Base-by-base conservation (phyloP, 2,113 vertebrate species). In the Cavia porcellus region DNA sequence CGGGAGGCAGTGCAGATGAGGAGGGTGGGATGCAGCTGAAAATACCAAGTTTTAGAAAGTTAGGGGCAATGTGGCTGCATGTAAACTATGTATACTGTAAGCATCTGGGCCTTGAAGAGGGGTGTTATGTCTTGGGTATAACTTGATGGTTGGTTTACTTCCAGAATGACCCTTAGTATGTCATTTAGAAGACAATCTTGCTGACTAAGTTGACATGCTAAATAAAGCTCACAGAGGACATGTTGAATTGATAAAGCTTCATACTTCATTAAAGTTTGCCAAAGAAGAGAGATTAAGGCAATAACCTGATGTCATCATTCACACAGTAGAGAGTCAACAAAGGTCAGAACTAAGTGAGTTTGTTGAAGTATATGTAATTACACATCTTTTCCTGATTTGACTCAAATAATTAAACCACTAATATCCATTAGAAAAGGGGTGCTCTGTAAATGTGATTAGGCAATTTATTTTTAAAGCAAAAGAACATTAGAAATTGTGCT, bases 401-500 rank as follows among this genome's bases (percentile, higher is more conserved):
- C 42, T 75, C 66, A 86, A 90, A 72, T 47, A 72, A 90, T 92
- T 75, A 92, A 88, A 15, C 62, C 0, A 0, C 35, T 93, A 45
- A 86, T 89, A 62, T 62, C 83, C 80, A 15, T 70, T 55, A 74
- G 50, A 75, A 87, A 84, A 95, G 42, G 0, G 0, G 50, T 84
- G 13, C 61, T 95, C 70, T 96, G 86, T 86, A 66, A 93, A 52
- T 84, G 32, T 55, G 47, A 75, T 50, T 62, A 88, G 35, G 32
- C 47, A 25, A 35, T 84, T 74, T 93, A 61, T 86, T 84, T 95
- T 95, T 86, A 93, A 86, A 96, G 50, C 22, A 66, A 86, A 42
- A 50, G 74, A 85, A 86, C 38, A n/a, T 35, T 77, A 75, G 74
- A 95, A 77, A 79, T 57, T 42, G 84, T 79, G 38, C 61, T 10